These are phyloP conservation scores for Rhizoglyphus robini DNA, from an alignment of 1,140 invertebrate genomes.

Conservation along the genomic window DNA sequence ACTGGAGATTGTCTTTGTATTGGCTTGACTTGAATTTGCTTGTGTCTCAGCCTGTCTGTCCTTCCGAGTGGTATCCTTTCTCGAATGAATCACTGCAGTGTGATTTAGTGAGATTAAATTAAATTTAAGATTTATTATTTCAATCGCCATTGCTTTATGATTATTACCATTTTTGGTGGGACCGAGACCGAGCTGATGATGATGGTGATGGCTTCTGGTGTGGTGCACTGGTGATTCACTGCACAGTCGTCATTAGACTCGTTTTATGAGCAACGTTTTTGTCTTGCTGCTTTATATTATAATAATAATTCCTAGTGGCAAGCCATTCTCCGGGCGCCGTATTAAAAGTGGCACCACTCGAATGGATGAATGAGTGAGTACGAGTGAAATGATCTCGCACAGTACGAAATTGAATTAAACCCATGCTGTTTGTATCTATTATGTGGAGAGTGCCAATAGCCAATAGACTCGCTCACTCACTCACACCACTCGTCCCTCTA, in stretches of 20 bases:
- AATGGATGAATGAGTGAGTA: neutral
- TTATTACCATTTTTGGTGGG: too few relatives aligned
- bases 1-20: too few relatives aligned
- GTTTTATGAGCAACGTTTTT: neutral
- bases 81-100: neutral
- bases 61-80: too few relatives aligned
- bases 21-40: too few relatives aligned
- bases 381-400: neutral
- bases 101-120: conserved; percentile 8
- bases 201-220: neutral
- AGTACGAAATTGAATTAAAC: conserved; percentile 8
- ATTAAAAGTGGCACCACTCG: neutral
- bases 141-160: conserved; percentile 4
- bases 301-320: neutral
- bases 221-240: neutral
- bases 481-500: too few relatives aligned
- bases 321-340: neutral
- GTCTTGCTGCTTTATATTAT: neutral
- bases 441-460: neutral
- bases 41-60: too few relatives aligned
- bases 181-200: too few relatives aligned
- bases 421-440: conserved; percentile 12
- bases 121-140: conserved; percentile 13
- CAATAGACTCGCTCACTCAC: neutral
- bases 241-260: neutral